Conservation (phyloP, 2,888 invertebrate species). For the Schizaphis graminum region DNA sequence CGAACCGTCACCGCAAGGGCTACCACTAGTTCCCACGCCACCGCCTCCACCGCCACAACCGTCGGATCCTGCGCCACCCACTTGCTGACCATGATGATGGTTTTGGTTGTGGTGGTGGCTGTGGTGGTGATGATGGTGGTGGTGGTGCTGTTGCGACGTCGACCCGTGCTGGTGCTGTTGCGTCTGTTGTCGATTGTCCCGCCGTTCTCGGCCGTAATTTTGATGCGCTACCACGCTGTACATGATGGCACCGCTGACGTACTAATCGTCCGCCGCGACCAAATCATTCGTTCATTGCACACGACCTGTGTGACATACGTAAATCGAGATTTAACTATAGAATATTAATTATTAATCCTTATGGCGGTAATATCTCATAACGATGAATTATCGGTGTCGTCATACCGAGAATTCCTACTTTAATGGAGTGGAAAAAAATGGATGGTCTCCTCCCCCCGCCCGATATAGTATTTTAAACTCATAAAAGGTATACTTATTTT, state of each 20-base stretch:
- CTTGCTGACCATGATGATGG: slow-evolving; percentile 24
- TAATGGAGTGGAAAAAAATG: neutral
- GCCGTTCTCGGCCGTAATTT: slow-evolving; percentile 68
- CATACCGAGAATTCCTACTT: neutral
- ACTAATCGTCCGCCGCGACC: neutral
- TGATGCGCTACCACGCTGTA: slow-evolving; percentile 69
- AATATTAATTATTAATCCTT: neutral
- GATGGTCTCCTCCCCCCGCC: neutral
- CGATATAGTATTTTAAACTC: neutral
- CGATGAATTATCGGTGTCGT: neutral
- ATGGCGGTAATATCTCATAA: neutral
- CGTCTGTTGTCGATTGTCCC: slow-evolving; percentile 66
- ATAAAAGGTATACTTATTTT: neutral
- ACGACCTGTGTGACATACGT: neutral
- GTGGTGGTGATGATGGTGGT: slow-evolving; percentile 62
- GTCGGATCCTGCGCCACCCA: slow-evolving; percentile 31
- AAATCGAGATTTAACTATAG: neutral
- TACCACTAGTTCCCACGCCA: slow-evolving; percentile 5
- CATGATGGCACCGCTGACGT: slow-evolving; percentile 66
- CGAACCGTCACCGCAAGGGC: slow-evolving; percentile 32
- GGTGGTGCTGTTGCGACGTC: slow-evolving; percentile 63
- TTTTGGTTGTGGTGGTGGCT: slow-evolving; percentile 45
- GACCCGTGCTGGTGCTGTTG: slow-evolving; percentile 67
- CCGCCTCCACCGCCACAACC: slow-evolving; percentile 22
- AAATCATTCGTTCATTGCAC: neutral